Base-by-base conservation (phyloP, 2,113 vertebrate species). In the Antennarius striatus region DNA sequence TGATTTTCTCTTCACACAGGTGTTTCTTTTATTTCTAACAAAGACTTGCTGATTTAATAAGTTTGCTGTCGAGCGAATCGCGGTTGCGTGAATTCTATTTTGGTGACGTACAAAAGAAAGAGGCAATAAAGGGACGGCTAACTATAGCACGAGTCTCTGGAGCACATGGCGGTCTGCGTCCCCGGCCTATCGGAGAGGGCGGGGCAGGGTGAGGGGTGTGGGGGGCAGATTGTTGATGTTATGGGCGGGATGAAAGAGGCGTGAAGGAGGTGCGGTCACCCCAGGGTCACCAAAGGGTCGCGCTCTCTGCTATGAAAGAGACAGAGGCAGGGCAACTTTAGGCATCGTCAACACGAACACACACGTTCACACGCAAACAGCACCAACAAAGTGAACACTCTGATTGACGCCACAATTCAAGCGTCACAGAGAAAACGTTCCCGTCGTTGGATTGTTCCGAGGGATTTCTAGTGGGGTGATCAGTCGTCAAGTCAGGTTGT, bases 271-370 rank as follows among this genome's bases (percentile, higher is more conserved):
- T 59, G 45, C 72, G 64, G 80, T 73, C 80, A 64, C 62, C 84
- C 85, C 89, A 81, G 88, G 90, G 90, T 92, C 91, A 89, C 56
- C 32, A 50, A 73, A 79, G 86, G 91, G 91, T 89, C 84, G 86
- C 73, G 63, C 75, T 83, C 80, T 73, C 70, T 42, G 15, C 77
- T 70, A 22, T 83, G 80, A 87, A 81, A 32, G 42, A 62, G 17
- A 59, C 36, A 60, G 78, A 81, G 66, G 68, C 68, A 47, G 72
- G 54, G 65, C 22, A 53, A 74, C 56, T 52, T 12, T 51, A 78
- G 70, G 56, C 73, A 72, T 68, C 69, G 62, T 71, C 45, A 77
- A 30, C 50, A 48, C 32, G 40, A 14, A 60, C 70, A 42, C 75
- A 68, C 80, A 76, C 42, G 3, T 17, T 52, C 73, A 17, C 73